phyloP scores from a whole-genome alignment of 2,113 vertebrate species.

The Bos indicus region DNA sequence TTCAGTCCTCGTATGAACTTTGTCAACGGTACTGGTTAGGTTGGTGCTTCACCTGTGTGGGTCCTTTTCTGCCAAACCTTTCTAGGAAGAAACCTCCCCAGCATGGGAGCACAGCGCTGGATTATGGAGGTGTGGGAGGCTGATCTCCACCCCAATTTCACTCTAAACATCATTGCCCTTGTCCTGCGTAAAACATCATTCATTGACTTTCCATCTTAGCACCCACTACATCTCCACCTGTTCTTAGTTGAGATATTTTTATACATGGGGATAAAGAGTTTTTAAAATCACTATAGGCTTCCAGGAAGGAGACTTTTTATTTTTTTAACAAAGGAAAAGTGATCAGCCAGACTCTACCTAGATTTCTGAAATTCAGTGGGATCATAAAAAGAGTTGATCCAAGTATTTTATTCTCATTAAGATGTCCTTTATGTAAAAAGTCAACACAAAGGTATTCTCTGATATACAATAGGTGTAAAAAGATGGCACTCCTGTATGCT shows the following conservation, averaged over 20 bases:
- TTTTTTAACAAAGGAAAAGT: not conserved
- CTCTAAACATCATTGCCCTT: not conserved
- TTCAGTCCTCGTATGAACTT: not conserved
- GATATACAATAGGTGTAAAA: not conserved
- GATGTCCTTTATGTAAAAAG: not conserved
- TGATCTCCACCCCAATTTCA: not conserved
- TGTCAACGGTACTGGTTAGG: rapidly evolving
- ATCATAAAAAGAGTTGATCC: not conserved
- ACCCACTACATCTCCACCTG: not conserved
- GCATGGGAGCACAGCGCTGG: not conserved
- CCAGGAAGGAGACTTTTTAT: not conserved
- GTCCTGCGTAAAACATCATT: not conserved
- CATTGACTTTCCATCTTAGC: not conserved
- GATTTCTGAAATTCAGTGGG: not conserved
- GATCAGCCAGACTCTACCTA: not conserved
- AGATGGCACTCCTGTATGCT: not conserved
- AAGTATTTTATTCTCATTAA: not conserved
- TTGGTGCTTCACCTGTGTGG: not conserved
- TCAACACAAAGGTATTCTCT: not conserved
- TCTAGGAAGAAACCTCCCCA: not conserved
- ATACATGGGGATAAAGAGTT: not conserved
- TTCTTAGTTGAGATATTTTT: not conserved
- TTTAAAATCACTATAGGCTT: not conserved
- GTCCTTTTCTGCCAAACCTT: not conserved
- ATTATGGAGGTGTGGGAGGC: not conserved